Evolutionary conservation across 1,140 invertebrate species (phyloP).

Genomic region (Spodoptera litura): DNA sequence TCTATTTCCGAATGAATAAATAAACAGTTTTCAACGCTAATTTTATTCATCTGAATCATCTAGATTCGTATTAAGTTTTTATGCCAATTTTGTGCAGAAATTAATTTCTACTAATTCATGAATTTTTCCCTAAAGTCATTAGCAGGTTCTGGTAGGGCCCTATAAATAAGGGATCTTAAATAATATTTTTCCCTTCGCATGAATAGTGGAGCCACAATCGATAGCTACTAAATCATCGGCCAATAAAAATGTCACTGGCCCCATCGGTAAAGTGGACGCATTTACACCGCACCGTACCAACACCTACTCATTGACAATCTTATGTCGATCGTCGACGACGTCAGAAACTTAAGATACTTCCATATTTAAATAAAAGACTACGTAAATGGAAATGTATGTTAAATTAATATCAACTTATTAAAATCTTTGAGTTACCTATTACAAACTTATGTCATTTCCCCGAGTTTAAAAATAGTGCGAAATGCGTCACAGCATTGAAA

Average conservation of each 20-base stretch:
- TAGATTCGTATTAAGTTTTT: neutral
- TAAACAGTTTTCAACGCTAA: too few relatives aligned
- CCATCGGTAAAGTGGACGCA: conserved; percentile 55
- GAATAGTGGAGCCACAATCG: conserved; percentile 74
- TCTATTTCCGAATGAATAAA: neutral
- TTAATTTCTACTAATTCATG: neutral
- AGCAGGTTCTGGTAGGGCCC: neutral
- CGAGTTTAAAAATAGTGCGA: neutral
- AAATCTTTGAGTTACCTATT: neutral
- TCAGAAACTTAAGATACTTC: too few relatives aligned
- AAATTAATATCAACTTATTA: neutral
- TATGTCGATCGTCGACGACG: too few relatives aligned
- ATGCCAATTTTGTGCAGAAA: neutral
- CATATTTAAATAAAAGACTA: too few relatives aligned
- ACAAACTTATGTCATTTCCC: neutral
- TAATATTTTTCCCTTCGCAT: conserved; percentile 52
- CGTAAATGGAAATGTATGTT: neutral
- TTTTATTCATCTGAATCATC: too few relatives aligned
- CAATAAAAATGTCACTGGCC: conserved; percentile 85
- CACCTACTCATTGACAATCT: conserved; percentile 1
- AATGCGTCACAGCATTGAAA: neutral
- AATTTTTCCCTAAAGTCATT: conserved; percentile 10
- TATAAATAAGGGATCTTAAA: conserved; percentile 31
- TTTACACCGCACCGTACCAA: conserved; percentile 64
- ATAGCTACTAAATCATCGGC: conserved; percentile 81